Evolutionary conservation across 2,113 vertebrate genomes (phyloP), one percentile per base, ranked within the genome.

Genomic region (Tichodroma muraria): DNA sequence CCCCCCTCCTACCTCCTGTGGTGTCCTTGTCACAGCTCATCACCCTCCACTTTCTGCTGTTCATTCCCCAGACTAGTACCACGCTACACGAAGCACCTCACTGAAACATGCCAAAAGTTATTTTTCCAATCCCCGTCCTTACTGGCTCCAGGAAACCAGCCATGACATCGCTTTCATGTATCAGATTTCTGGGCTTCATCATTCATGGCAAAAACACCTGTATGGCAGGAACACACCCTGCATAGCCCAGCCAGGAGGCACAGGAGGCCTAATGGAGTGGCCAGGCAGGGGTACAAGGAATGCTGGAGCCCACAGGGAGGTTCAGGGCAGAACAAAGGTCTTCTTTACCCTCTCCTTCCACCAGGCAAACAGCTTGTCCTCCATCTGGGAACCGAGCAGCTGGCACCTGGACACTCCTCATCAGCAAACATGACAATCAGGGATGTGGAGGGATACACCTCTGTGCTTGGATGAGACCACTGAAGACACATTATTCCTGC

Each of bases 121-220:
- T 63, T 92, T 93, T 86, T 50, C 80, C 42, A 75, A 22, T 44
- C 68, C 64, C 83, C 75, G 84, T 68, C 75, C 80, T 81, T 56
- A 71, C 35, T 65, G 82, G 73, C 81, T 69, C 38, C 40, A 49
- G 70, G 49, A 85, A 91, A 79, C 71, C 73, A 56, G 40, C 77
- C 0, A 0, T 84, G 78, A 85, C 79, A 87, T 30, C 82, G 80
- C 61, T 85, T 56, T 87, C 73, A 44, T 9, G 0, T 30, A 81
- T 71, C 80, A 60, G 69, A 71, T 89, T 89, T 64, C 91, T 87
- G 81, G 53, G 53, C 84, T 91, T 4, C 0, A 85, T 90, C 65
- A 35, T 25, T 95, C 65, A 56, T 1, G 0, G 57, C 91, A 81
- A 72, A 60, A 66, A 60, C 40, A 84, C 25, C 15, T 65, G 38